Evolutionary conservation across 1,140 invertebrate species (phyloP).

Genomic region (Forficula auricularia): DNA sequence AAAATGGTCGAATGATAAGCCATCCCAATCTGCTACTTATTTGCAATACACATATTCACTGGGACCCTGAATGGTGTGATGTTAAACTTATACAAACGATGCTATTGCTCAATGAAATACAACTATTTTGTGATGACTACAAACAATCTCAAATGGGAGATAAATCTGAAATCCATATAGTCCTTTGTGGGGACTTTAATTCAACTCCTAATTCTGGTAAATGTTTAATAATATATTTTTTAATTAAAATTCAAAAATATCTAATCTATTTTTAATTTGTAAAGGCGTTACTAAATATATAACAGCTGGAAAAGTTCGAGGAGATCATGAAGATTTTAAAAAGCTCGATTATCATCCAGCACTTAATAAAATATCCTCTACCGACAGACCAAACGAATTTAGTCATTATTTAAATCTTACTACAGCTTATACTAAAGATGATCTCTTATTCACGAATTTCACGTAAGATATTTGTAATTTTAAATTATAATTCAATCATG

Average conservation of each 20-base stretch:
- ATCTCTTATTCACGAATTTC: slow-evolving; percentile 97
- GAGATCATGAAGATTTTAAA: slow-evolving; percentile 92
- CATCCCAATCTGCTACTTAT: slow-evolving; percentile 54
- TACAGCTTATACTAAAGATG: slow-evolving; percentile 82
- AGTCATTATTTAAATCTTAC: slow-evolving; percentile 90
- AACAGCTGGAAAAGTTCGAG: slow-evolving; percentile 66
- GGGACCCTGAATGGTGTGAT: slow-evolving; percentile 99
- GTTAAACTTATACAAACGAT: slow-evolving; percentile 99
- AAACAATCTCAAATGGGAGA: slow-evolving; percentile 36
- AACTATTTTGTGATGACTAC: slow-evolving; percentile 65
- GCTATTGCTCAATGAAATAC: slow-evolving; percentile 92
- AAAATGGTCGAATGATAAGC: neutral
- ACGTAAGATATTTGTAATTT: slow-evolving; percentile 64
- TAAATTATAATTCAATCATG: too few relatives aligned
- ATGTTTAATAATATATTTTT: slow-evolving; percentile 9
- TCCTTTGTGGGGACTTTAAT: slow-evolving; percentile 97
- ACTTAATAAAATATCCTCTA: slow-evolving; percentile 71
- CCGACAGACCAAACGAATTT: slow-evolving; percentile 71
- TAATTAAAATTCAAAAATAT: neutral
- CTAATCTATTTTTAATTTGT: too few relatives aligned
- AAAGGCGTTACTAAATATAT: slow-evolving; percentile 96
- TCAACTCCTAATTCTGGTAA: slow-evolving; percentile 91
- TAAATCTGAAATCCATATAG: slow-evolving; percentile 66
- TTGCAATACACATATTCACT: slow-evolving; percentile 97
- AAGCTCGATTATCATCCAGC: slow-evolving; percentile 84